Evolutionary conservation across 30 jellyfish, hydroid and myxozoan species (phyloP).

Genomic region (Pelagia noctiluca): DNA sequence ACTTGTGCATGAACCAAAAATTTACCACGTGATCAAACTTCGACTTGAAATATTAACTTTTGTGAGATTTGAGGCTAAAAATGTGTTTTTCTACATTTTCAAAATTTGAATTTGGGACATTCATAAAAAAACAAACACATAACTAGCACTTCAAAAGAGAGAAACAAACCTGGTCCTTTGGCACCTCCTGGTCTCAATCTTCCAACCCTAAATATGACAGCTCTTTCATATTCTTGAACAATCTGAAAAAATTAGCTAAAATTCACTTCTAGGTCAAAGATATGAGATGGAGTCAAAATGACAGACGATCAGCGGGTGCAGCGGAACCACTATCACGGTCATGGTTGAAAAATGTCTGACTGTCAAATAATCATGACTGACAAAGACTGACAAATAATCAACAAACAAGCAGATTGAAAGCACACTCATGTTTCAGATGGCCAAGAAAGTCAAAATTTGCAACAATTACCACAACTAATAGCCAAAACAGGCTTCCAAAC

Average conservation of each 20-base stretch:
- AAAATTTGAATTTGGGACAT: background rate
- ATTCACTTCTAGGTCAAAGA: background rate
- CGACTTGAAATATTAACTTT: too few relatives aligned
- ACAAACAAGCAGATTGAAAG: background rate
- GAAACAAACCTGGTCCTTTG: constrained; percentile 83
- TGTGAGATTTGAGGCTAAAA: too few relatives aligned
- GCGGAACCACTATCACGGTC: background rate
- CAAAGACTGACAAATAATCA: background rate
- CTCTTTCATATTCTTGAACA: constrained; percentile 96
- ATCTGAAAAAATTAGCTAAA: constrained; percentile 45
- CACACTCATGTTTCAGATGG: background rate
- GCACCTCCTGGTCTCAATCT: constrained; percentile 88
- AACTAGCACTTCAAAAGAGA: background rate
- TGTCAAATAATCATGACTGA: background rate
- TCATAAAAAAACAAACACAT: background rate
- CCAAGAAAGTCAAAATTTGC: background rate
- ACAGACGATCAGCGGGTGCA: background rate
- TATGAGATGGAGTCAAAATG: background rate
- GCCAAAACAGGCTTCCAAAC: background rate
- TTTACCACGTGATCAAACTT: too few relatives aligned
- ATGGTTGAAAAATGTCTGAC: too few relatives aligned
- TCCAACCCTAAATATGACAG: constrained; percentile 94
- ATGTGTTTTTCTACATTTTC: background rate
- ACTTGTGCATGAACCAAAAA: too few relatives aligned
- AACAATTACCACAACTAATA: background rate